Base-by-base conservation (phyloP, 1,140 invertebrate species). In the Caenorhabditis briggsae region DNA sequence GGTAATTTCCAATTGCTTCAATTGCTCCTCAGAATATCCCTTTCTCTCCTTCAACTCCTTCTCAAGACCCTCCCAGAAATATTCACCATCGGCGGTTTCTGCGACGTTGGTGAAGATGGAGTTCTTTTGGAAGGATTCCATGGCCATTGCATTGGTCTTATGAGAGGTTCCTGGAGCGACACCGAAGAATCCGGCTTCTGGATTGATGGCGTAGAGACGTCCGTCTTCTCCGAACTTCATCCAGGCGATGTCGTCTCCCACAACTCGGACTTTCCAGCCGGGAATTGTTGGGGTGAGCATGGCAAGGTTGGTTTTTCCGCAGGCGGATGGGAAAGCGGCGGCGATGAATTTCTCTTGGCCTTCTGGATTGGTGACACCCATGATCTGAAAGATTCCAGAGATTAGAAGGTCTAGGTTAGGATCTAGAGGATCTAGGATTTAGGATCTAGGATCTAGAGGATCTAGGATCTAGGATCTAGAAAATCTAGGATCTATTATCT, bases 221-320 rank as follows among this genome's bases (percentile, higher is more conserved):
- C 86, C 86, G 58, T 87, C 82, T 14, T 43, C 56, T 14, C 53
- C 53, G 74, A 86, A 86, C 78, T 82, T 82, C 55, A 87, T 82
- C 86, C 86, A 87, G 1, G 86, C 78, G 82, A 87, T 87, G 61
- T 87, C 86, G 46, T 87, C 86, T 64, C 86, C 86, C 16, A 87
- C 74, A 20, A 82, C 50, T 9, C 64, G 55, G 11, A 87, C 64
- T 43, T 87, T 82, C 86, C 86, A 87, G 14, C 86, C 86, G 53
- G 86, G 86, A 2, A 87, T 18, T 25, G 78, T 83, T 25, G 86
- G 78, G 14, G 48, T 65, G n/a, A 87, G 78, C 78, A 82, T 83
- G 18, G 82, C 86, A 16, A 87, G 70, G 33, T 56, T 82, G 20
- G 86, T 87, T 50, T 87, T 87, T 48, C 86, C 86, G n/a, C 78